Evolutionary conservation across 1,140 invertebrate species (phyloP), one percentile per base, ranked within the genome.

Genomic region (Euura lappo): DNA sequence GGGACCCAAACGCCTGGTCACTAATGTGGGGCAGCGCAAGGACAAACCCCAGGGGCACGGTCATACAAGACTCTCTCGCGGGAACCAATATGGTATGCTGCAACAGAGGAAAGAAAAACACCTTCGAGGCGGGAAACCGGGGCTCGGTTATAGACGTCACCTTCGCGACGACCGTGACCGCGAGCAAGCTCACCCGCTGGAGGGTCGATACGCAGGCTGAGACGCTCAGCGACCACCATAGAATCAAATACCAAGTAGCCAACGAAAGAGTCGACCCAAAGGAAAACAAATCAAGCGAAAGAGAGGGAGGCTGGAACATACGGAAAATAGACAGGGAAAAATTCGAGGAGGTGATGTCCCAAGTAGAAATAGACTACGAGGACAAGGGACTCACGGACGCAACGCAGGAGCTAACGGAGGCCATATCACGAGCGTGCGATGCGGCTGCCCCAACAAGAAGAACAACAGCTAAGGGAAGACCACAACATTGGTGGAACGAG

Each of bases 401-500:
- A n/a, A n/a, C n/a, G n/a, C n/a, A n/a, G n/a, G n/a, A n/a, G n/a
- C n/a, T n/a, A n/a, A n/a, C n/a, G n/a, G n/a, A n/a, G n/a, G n/a
- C n/a, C n/a, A n/a, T n/a, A n/a, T n/a, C n/a, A n/a, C n/a, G n/a
- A n/a, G 75, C 76, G 80, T 69, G 68, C 68, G 0, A 73, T 76
- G 28, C 47, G 13, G 28, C 74, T 7, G 74, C 42, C 7, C 44
- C 71, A n/a, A 2, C 68, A 65, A 3, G 68, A 67, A 66, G 67
- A 66, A 69, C 67, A 65, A 13, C 13, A 11, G 7, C 51, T n/a
- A 47, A 70, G 47, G 44, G 13, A n/a, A 45, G 60, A 28, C 60
- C 71, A 6, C 7, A n/a, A n/a, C 76, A 83, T 71, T 84, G 83
- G 80, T 83, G 79, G 79, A 77, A 77, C 43, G 60, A 71, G 2